These are phyloP conservation scores for Mya arenaria DNA, from an alignment of 1,140 invertebrate genomes.

Conservation along the genomic window DNA sequence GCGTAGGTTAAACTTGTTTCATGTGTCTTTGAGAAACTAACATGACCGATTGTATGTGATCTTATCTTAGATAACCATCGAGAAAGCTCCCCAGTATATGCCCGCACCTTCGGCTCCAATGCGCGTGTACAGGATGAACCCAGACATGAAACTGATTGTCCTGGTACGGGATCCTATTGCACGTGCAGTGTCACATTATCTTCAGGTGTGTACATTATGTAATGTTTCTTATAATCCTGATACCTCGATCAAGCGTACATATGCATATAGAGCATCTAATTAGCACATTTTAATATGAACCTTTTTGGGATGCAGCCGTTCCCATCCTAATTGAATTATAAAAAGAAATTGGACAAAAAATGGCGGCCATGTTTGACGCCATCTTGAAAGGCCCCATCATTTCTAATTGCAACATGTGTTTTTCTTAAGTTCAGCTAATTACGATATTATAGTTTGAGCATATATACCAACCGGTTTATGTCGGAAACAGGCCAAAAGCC, in stretches of 20 bases:
- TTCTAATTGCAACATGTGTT: too few species aligned
- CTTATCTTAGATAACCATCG: too few species aligned
- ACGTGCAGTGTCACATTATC: slow-evolving; percentile 94
- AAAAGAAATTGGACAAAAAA: slow-evolving; percentile 92
- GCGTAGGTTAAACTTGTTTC: too few species aligned
- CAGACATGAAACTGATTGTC: slow-evolving; percentile 90
- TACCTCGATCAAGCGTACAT: too few species aligned
- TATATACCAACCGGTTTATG: too few species aligned
- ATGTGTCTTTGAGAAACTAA: too few species aligned
- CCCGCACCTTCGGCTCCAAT: slow-evolving; percentile 87
- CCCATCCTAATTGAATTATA: slow-evolving; percentile 24
- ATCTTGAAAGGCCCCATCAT: background rate
- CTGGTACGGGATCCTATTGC: slow-evolving; percentile 95
- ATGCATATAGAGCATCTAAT: slow-evolving; percentile 29
- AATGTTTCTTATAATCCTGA: background rate
- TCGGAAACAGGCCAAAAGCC: too few species aligned
- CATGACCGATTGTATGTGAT: too few species aligned
- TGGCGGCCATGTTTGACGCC: slow-evolving; percentile 85
- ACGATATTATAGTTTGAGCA: too few species aligned
- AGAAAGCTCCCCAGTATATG: slow-evolving; percentile 82
- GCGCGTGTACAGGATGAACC: slow-evolving; percentile 92
- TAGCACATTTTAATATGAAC: slow-evolving; percentile 54
- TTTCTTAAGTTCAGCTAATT: too few species aligned
- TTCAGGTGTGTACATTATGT: slow-evolving; percentile 82
- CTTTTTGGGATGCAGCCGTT: slow-evolving; percentile 21